Conservation (phyloP, 64 coral and sea anemone genomes). For the Montipora sp. region DNA sequence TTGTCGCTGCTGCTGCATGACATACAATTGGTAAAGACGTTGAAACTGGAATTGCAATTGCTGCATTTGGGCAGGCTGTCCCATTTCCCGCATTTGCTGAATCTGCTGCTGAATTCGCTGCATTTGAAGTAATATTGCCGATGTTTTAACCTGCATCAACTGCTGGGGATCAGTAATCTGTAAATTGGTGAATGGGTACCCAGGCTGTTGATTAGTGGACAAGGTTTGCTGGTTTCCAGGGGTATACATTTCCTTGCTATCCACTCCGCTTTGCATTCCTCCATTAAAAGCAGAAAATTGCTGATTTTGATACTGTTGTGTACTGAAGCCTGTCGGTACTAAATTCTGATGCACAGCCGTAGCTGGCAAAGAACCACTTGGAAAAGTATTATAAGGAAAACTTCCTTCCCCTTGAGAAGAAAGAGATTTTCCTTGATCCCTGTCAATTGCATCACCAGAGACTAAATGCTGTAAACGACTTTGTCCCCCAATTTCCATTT, state of each 20-base stretch:
- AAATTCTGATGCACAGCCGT: slow-evolving; percentile 77
- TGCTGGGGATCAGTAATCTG: slow-evolving; percentile 77
- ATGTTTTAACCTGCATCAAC: slow-evolving; percentile 85
- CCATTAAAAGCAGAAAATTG: slow-evolving; percentile 65
- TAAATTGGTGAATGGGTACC: slow-evolving; percentile 70
- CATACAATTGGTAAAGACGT: slow-evolving; percentile 87
- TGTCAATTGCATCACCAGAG: slow-evolving; percentile 26
- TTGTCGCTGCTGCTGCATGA: slow-evolving; percentile 84
- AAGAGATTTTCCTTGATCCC: slow-evolving; percentile 68
- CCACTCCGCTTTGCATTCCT: slow-evolving; percentile 52
- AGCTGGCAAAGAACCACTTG: slow-evolving; percentile 52
- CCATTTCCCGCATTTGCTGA: slow-evolving; percentile 84
- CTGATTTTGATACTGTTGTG: slow-evolving; percentile 71
- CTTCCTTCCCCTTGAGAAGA: slow-evolving; percentile 43
- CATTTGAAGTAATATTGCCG: slow-evolving; percentile 90
- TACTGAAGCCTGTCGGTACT: slow-evolving; percentile 56
- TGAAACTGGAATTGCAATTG: slow-evolving; percentile 96
- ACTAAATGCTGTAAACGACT: slow-evolving; percentile 40
- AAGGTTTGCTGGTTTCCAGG: slow-evolving; percentile 60
- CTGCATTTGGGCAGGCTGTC: slow-evolving; percentile 70
- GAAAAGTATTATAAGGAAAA: slow-evolving; percentile 73
- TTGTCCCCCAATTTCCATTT: slow-evolving; percentile 66
- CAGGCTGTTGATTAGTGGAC: slow-evolving; percentile 31
- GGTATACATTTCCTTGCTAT: slow-evolving; percentile 49
- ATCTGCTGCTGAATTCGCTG: slow-evolving; percentile 98